A percentile compares a stretch with the other conserved stretches of the same genome.
These are phyloP conservation scores for Rhynchonema sp. DNA, from an alignment of 2,888 invertebrate species.

Conservation along the genomic window DNA sequence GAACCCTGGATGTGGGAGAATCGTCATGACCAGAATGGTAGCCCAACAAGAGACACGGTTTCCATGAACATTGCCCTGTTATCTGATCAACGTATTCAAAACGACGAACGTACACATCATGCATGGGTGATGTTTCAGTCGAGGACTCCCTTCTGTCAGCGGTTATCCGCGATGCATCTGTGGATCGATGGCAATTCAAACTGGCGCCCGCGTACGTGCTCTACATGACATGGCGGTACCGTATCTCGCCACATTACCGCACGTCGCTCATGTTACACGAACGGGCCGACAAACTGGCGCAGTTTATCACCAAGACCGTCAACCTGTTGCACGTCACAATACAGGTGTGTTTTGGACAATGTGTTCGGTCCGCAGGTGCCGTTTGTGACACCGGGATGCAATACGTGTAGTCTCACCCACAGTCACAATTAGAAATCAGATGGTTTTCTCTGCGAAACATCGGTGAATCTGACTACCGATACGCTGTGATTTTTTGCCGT, in stretches of 20 bases:
- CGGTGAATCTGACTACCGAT: too few species aligned
- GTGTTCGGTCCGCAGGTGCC: neutral
- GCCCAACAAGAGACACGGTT: too few species aligned
- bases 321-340: slow-evolving; percentile 63
- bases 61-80: too few species aligned
- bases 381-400: too few species aligned
- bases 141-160: slow-evolving; percentile 76
- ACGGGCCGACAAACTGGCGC: slow-evolving; percentile 68
- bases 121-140: slow-evolving; percentile 33
- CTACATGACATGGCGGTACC: slow-evolving; percentile 76
- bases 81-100: too few species aligned
- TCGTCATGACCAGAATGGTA: too few species aligned
- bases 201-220: slow-evolving; percentile 88
- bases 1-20: too few species aligned
- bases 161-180: slow-evolving; percentile 53
- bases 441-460: too few species aligned
- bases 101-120: too few species aligned
- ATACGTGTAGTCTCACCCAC: too few species aligned
- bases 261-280: slow-evolving; percentile 77
- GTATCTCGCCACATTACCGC: slow-evolving; percentile 79
- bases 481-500: too few species aligned
- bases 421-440: too few species aligned
- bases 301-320: slow-evolving; percentile 71
- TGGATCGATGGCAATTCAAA: slow-evolving; percentile 50
- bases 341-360: slow-evolving; percentile 39